A percentile compares a stretch with the other conserved stretches of the same genome.
Conservation (phyloP, 2,797 vertebrate species). For the Pipistrellus pipistrellus region DNA sequence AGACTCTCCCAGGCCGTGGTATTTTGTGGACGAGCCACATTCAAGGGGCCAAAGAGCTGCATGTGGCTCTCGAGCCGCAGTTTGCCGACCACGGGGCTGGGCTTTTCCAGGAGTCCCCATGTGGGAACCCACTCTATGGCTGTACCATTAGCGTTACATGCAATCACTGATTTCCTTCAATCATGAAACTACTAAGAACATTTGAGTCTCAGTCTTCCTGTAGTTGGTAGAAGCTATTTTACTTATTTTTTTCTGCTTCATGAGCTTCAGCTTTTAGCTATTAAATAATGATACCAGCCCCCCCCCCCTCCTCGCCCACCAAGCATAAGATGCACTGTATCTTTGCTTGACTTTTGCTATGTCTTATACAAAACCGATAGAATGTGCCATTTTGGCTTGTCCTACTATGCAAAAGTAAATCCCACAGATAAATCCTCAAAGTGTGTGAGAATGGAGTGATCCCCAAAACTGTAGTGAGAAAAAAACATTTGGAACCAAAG, state of each 20-base stretch:
- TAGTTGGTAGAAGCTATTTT: neutral
- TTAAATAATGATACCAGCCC: neutral
- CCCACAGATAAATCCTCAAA: neutral
- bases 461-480: neutral
- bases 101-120: neutral
- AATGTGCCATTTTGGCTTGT: neutral
- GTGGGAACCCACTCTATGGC: neutral
- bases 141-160: neutral
- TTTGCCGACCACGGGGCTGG: neutral
- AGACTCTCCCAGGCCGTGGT: too few species aligned
- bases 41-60: too few species aligned
- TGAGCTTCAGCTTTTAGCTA: neutral
- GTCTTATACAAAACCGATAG: neutral
- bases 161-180: neutral
- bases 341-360: neutral
- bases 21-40: too few species aligned
- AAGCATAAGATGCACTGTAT: neutral
- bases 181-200: neutral
- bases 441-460: neutral
- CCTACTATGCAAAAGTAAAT: neutral
- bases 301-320: accelerated
- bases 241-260: neutral
- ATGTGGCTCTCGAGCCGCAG: too few species aligned
- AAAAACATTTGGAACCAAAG: neutral
- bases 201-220: neutral